Conservation (phyloP, 1,140 invertebrate species). For the Drosophila nigrodunni region DNA sequence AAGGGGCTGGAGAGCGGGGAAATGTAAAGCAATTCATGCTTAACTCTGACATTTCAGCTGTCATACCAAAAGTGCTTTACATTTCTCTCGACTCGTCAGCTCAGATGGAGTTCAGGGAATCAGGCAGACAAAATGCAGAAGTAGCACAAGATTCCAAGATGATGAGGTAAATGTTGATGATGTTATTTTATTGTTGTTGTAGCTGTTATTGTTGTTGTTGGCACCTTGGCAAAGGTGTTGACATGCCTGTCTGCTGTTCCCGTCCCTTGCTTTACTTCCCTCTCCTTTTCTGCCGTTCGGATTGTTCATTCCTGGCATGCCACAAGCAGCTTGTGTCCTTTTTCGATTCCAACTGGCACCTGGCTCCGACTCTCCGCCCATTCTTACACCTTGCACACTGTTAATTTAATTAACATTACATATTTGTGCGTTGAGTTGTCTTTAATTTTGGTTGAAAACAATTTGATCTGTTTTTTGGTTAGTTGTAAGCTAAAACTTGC, state of each 20-base stretch:
- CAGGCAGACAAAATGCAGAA: constrained; percentile 3
- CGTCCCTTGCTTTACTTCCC: background rate
- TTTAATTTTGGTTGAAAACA: constrained; percentile 23
- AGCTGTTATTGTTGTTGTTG: constrained; percentile 16
- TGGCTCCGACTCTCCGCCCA: background rate
- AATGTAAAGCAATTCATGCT: constrained; percentile 61
- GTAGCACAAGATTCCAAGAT: constrained; percentile 1
- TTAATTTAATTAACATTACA: constrained; percentile 74
- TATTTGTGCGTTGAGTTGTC: constrained; percentile 24
- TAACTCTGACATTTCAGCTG: constrained; percentile 78
- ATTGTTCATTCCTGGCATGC: constrained; percentile 74
- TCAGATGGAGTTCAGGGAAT: constrained; percentile 26
- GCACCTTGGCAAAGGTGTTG: constrained; percentile 60
- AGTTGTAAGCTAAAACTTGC: constrained; percentile 11
- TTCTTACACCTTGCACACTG: background rate
- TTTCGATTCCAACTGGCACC: constrained; percentile 25
- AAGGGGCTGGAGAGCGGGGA: background rate
- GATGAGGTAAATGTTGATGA: constrained; percentile 38
- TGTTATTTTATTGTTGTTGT: constrained; percentile 40
- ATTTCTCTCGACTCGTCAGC: constrained; percentile 58
- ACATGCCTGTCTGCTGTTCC: constrained; percentile 26
- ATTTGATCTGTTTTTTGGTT: constrained; percentile 9
- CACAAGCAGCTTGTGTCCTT: constrained; percentile 76
- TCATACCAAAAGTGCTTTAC: constrained; percentile 80
- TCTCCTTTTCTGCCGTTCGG: background rate